These are phyloP conservation scores for Betta splendens DNA, from an alignment of 2,797 vertebrate species.

Conservation along the genomic window DNA sequence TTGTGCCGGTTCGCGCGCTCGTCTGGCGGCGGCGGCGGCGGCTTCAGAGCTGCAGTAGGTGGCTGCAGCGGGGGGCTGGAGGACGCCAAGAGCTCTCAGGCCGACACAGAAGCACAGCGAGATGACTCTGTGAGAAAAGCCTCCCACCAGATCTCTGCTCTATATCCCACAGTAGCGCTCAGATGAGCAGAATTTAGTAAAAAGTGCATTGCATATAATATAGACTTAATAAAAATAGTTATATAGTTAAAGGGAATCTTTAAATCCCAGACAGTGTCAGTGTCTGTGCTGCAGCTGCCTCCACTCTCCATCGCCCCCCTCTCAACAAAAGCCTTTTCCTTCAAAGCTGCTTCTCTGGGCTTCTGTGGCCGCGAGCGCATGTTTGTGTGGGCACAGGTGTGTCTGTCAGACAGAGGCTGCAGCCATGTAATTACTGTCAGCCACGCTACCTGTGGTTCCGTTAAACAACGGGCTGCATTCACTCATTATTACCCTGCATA, in stretches of 20 bases:
- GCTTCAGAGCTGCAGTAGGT: conserved; percentile 23
- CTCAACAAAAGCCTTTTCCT: no score
- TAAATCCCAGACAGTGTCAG: no score
- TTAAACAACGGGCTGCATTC: conserved; percentile 25
- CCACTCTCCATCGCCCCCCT: no score
- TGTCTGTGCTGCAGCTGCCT: background rate
- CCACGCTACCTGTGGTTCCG: conserved; percentile 43
- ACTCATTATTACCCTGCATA: conserved; percentile 32
- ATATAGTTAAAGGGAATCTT: no score
- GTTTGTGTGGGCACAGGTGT: no score
- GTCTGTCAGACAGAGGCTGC: conserved; percentile 12
- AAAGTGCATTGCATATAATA: no score
- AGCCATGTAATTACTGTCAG: conserved; percentile 29
- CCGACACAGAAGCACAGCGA: conserved; percentile 9
- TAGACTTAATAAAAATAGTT: no score
- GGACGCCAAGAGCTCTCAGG: conserved; percentile 25
- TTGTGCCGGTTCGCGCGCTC: no score
- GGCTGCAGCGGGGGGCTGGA: conserved; percentile 17
- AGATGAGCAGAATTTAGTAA: no score
- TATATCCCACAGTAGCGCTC: background rate
- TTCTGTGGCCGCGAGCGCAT: background rate
- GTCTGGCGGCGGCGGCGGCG: no score
- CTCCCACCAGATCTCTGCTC: conserved; percentile 5
- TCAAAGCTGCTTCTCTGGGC: no score
- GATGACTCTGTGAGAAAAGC: conserved; percentile 16